Conservation (phyloP, 2,113 vertebrate genomes). For the Penelope pileata region DNA sequence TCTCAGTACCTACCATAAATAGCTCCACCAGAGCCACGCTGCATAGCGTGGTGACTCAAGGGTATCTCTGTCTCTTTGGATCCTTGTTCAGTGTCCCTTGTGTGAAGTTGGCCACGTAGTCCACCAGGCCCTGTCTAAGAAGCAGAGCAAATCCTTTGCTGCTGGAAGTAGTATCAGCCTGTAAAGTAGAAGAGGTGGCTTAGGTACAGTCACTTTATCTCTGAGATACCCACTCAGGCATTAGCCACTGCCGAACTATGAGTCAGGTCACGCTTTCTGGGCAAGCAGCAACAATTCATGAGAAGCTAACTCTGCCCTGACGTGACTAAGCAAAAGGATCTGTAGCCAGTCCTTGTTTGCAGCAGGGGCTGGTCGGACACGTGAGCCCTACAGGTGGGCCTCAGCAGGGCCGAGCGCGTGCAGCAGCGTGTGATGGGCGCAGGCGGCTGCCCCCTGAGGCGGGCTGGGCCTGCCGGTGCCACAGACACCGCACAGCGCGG, state of each 20-base stretch:
- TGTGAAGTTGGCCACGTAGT: background rate
- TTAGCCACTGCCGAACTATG: background rate
- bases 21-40: background rate
- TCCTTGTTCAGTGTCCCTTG: background rate
- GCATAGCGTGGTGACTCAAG: background rate
- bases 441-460: background rate
- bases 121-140: background rate
- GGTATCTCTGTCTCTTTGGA: background rate
- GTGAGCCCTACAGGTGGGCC: fast-evolving
- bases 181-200: background rate
- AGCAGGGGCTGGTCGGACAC: background rate
- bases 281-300: background rate
- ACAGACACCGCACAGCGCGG: background rate
- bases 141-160: background rate
- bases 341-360: background rate
- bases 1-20: background rate
- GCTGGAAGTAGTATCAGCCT: background rate
- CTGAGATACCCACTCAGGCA: fast-evolving
- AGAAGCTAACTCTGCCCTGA: background rate
- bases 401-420: fast-evolving
- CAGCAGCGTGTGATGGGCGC: background rate
- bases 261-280: background rate
- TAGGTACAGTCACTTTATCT: background rate
- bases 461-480: background rate
- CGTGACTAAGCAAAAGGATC: background rate